phyloP scores from a whole-genome alignment of 2,888 invertebrate genomes.

The Drosophila putrida region DNA sequence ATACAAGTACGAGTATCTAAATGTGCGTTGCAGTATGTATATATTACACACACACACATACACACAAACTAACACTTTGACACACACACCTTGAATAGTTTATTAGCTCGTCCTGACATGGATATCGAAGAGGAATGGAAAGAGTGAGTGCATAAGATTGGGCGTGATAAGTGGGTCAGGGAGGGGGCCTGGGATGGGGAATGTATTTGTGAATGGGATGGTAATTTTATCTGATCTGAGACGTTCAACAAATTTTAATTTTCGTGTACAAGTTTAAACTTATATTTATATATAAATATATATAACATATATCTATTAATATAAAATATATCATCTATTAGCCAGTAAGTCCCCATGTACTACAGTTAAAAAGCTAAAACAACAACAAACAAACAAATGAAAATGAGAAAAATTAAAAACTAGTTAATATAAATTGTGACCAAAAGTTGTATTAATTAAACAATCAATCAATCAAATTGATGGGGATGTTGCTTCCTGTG shows the following conservation, averaged over 20 bases:
- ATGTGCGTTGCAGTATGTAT: constrained; percentile 72
- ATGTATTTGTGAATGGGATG: constrained; percentile 23
- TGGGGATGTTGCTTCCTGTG: background rate
- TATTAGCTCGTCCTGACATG: constrained; percentile 23
- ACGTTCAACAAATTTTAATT: constrained; percentile 70
- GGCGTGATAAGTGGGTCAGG: constrained; percentile 18
- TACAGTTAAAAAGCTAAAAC: constrained; percentile 73
- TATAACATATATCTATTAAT: constrained; percentile 68
- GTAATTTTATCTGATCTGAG: constrained; percentile 50
- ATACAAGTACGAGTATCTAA: constrained; percentile 67
- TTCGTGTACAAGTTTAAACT: constrained; percentile 76
- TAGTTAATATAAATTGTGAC: constrained; percentile 68
- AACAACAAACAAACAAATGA: constrained; percentile 68
- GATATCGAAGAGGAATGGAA: constrained; percentile 4
- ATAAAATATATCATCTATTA: constrained; percentile 77
- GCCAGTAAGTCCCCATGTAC: constrained; percentile 63
- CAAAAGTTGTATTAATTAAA: constrained; percentile 2
- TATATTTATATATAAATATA: constrained; percentile 75
- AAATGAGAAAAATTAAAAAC: constrained; percentile 74
- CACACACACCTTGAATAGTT: constrained; percentile 26
- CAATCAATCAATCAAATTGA: background rate
- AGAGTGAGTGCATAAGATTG: constrained; percentile 10
- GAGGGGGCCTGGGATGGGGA: constrained; percentile 8
- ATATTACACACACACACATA: constrained; percentile 45
- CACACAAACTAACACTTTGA: constrained; percentile 8